Evolutionary conservation across 2,113 vertebrate genomes (phyloP).

Genomic region (human): DNA sequence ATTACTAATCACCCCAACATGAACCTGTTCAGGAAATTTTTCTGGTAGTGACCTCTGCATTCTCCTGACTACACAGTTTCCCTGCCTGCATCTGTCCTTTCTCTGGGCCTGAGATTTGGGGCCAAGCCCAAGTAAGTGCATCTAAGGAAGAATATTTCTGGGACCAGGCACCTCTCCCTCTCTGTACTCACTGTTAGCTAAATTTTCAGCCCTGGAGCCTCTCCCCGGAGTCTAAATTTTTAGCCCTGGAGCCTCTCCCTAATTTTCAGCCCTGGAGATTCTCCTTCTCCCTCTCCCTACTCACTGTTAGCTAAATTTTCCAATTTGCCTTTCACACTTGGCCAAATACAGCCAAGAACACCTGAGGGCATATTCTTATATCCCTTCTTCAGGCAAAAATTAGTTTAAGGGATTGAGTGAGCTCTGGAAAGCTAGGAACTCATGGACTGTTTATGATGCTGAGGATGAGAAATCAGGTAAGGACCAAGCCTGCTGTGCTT

Average conservation of each 20-base stretch:
- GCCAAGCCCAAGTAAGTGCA: not conserved
- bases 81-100: not conserved
- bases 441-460: not conserved
- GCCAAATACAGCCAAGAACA: not conserved
- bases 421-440: not conserved
- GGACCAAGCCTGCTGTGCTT: not conserved
- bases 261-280: too few relatives aligned
- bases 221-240: too few relatives aligned
- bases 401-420: not conserved
- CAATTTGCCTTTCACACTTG: not conserved
- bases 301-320: not conserved
- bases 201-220: not conserved
- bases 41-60: not conserved
- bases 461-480: not conserved
- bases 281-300: too few relatives aligned
- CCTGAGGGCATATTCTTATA: not conserved
- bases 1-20: not conserved
- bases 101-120: not conserved
- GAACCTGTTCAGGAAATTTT: not conserved
- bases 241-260: too few relatives aligned
- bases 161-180: not conserved
- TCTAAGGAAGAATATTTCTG: not conserved
- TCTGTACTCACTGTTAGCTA: not conserved
- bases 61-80: not conserved
- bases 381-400: not conserved